Evolutionary conservation across 2,888 invertebrate genomes (phyloP).

Genomic region (Syrista parreyssii): DNA sequence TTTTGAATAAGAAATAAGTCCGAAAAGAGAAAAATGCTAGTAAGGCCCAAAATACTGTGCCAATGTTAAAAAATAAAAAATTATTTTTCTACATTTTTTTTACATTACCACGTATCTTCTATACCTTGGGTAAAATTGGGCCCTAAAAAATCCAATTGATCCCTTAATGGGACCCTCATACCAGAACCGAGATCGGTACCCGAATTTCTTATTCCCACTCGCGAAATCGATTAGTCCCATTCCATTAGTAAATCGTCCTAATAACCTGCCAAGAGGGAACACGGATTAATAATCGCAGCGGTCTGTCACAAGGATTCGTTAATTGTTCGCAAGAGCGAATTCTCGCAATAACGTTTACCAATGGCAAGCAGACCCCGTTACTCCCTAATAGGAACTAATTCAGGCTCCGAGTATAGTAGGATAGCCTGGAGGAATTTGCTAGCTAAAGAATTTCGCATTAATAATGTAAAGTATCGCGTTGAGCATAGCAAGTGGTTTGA

Average conservation of each 20-base stretch:
- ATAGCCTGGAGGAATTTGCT: conserved; percentile 33
- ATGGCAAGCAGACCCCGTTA: background rate
- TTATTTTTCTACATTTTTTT: background rate
- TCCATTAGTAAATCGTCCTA: background rate
- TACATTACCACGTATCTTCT: background rate
- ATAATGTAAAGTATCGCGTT: conserved; percentile 41
- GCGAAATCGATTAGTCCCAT: background rate
- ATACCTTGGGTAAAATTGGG: background rate
- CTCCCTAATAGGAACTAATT: conserved; percentile 43
- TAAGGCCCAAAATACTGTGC: background rate
- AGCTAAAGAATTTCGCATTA: conserved; percentile 46
- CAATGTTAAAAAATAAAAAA: background rate
- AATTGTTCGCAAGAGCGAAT: background rate
- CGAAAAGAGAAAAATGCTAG: background rate
- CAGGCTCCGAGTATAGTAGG: conserved; percentile 33
- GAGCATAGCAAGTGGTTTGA: conserved; percentile 24
- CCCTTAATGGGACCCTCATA: background rate
- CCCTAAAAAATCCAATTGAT: background rate
- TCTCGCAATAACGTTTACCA: background rate
- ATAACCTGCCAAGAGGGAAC: background rate
- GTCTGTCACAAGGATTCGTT: background rate
- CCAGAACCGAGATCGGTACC: background rate
- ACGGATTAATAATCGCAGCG: background rate
- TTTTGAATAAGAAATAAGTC: background rate
- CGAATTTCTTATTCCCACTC: background rate